These are phyloP conservation scores for Sinocyclocheilus grahami DNA, from an alignment of 2,113 vertebrate genomes.

Conservation along the genomic window DNA sequence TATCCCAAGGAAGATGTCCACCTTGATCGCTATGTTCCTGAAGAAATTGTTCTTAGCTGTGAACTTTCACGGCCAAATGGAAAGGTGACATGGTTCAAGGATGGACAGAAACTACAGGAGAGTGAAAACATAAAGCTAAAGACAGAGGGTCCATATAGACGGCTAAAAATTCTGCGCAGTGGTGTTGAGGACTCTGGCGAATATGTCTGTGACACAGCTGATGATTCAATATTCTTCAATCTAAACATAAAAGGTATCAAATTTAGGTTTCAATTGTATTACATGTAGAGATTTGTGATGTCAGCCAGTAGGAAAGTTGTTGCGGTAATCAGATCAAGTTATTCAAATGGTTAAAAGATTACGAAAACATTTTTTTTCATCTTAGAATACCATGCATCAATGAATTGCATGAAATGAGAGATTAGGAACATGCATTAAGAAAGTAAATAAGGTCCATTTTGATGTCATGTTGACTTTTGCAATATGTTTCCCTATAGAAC, in stretches of 20 bases:
- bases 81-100: conserved; percentile 85
- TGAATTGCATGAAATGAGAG: neutral
- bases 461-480: no score
- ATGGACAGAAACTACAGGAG: conserved; percentile 83
- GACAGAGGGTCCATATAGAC: conserved; percentile 75
- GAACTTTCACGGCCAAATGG: conserved; percentile 80
- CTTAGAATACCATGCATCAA: no score
- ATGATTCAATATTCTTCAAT: conserved; percentile 87
- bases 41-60: conserved; percentile 87
- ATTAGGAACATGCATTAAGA: no score
- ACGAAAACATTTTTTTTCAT: neutral
- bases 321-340: neutral
- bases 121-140: conserved; percentile 79
- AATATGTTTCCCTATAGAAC: conserved; percentile 74
- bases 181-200: conserved; percentile 82
- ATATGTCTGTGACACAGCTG: conserved; percentile 87
- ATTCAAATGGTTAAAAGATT: neutral
- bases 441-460: no score
- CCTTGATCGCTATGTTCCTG: conserved; percentile 77
- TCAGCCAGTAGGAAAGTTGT: no score
- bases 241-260: conserved; percentile 86
- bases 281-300: neutral
- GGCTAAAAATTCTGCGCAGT: conserved; percentile 80
- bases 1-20: conserved; percentile 82
- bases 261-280: neutral